Conservation (phyloP, 2,888 invertebrate species). For the Erebia aethiops region DNA sequence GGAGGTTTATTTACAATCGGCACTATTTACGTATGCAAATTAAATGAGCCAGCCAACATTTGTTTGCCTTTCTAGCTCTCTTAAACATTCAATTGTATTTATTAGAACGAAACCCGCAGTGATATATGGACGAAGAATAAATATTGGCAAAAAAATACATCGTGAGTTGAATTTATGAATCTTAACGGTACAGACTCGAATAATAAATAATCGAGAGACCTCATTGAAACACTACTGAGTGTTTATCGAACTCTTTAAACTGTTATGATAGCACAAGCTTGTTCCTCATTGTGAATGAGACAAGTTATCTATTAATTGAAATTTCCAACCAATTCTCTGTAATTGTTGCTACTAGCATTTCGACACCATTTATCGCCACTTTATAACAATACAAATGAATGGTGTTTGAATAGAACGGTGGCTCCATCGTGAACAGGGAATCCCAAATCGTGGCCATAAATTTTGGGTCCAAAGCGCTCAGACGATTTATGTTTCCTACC, state of each 20-base stretch:
- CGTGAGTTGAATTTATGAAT: slow-evolving; percentile 19
- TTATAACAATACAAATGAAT: slow-evolving; percentile 30
- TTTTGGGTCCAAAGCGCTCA: slow-evolving; percentile 56
- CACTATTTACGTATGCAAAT: slow-evolving; percentile 17
- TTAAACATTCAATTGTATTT: slow-evolving; percentile 20
- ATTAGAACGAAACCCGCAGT: slow-evolving; percentile 10
- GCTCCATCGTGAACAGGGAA: slow-evolving; percentile 47
- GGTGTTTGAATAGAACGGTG: slow-evolving; percentile 21
- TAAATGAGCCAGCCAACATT: neutral
- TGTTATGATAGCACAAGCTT: slow-evolving; percentile 6
- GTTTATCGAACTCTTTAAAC: neutral
- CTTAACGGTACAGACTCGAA: slow-evolving; percentile 8
- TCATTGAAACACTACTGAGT: slow-evolving; percentile 6
- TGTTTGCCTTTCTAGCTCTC: slow-evolving; percentile 16
- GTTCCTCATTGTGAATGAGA: slow-evolving; percentile 2
- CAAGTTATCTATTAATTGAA: neutral
- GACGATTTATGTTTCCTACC: slow-evolving; percentile 59
- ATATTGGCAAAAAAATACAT: slow-evolving; percentile 11
- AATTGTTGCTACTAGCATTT: slow-evolving; percentile 12
- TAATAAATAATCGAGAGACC: slow-evolving; percentile 7
- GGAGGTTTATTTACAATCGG: slow-evolving; percentile 16
- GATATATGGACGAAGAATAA: slow-evolving; percentile 18
- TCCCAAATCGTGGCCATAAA: slow-evolving; percentile 61
- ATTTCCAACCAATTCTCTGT: neutral
- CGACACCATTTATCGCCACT: slow-evolving; percentile 31